phyloP scores from a whole-genome alignment of 2,888 invertebrate species.

The Luperina nickerlii region DNA sequence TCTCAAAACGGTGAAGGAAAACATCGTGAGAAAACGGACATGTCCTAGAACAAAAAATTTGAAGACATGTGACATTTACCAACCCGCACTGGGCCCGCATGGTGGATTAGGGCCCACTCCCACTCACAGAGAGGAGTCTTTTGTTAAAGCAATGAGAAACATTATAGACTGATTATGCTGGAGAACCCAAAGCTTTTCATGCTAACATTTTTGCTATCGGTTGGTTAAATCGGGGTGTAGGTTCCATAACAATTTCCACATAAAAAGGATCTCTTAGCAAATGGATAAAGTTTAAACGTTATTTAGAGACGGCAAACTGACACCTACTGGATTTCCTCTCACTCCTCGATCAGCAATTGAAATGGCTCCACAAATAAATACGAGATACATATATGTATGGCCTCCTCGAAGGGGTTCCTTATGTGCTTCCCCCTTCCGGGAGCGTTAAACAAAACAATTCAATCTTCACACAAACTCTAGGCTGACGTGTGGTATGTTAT shows the following conservation, averaged over 20 bases:
- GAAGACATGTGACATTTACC: background rate
- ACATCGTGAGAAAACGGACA: background rate
- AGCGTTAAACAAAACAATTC: constrained; percentile 69
- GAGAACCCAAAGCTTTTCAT: background rate
- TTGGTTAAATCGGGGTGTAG: background rate
- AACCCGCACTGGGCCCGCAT: background rate
- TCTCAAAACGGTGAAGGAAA: background rate
- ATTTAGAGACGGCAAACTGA: constrained; percentile 8
- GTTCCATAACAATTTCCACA: background rate
- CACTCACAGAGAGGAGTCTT: background rate
- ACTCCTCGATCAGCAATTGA: constrained; percentile 49
- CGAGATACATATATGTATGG: constrained; percentile 51
- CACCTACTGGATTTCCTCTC: constrained; percentile 20
- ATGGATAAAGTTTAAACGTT: constrained; percentile 4
- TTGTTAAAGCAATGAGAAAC: background rate
- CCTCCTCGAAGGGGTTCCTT: constrained; percentile 25
- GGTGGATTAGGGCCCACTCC: background rate
- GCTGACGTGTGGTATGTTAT: constrained; percentile 49
- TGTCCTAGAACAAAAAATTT: background rate
- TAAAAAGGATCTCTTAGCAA: constrained; percentile 20
- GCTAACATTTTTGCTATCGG: no score
- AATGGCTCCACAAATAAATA: constrained; percentile 50
- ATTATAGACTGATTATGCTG: background rate
- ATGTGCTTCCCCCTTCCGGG: constrained; percentile 41
- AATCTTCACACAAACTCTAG: constrained; percentile 63